Percentiles rank a stretch among this genome's conserved stretches.
Conservation (phyloP, 2,888 invertebrate genomes). For the Amphipoea oculea region DNA sequence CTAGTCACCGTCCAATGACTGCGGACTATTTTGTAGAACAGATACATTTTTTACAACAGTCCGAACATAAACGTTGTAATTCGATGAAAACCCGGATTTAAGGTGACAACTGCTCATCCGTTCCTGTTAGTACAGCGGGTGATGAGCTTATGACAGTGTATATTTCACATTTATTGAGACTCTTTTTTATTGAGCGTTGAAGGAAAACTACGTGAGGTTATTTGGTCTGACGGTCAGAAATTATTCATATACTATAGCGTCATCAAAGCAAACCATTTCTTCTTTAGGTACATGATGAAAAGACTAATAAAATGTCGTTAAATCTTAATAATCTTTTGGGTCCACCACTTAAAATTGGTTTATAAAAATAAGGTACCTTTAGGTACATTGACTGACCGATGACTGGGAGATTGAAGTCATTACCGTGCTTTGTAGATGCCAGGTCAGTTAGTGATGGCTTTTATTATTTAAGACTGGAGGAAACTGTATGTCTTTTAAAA, state of each 20-base stretch:
- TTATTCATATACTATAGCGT: neutral
- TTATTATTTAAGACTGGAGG: neutral
- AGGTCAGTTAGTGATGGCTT: neutral
- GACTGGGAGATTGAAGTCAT: neutral
- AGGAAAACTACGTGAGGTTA: neutral
- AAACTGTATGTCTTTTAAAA: neutral
- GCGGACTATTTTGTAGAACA: conserved; percentile 36
- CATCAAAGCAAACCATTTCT: neutral
- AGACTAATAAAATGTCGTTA: neutral
- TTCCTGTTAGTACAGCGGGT: conserved; percentile 5
- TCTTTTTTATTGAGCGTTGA: conserved; percentile 6
- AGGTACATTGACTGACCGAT: neutral
- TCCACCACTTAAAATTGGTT: too few species aligned
- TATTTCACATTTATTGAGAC: conserved; percentile 26
- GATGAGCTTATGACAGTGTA: conserved; percentile 24
- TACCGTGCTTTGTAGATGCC: neutral
- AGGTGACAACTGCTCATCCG: conserved; percentile 54
- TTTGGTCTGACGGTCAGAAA: neutral
- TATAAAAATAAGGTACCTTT: neutral
- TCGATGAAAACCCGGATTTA: conserved; percentile 39
- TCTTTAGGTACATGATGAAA: neutral
- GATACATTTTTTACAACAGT: conserved; percentile 54
- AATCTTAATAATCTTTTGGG: neutral
- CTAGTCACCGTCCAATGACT: conserved; percentile 54
- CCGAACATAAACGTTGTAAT: conserved; percentile 23